Percentiles rank a stretch among this genome's conserved stretches.
phyloP scores from a whole-genome alignment of 2,113 vertebrate species.

The Oenanthe melanoleuca region DNA sequence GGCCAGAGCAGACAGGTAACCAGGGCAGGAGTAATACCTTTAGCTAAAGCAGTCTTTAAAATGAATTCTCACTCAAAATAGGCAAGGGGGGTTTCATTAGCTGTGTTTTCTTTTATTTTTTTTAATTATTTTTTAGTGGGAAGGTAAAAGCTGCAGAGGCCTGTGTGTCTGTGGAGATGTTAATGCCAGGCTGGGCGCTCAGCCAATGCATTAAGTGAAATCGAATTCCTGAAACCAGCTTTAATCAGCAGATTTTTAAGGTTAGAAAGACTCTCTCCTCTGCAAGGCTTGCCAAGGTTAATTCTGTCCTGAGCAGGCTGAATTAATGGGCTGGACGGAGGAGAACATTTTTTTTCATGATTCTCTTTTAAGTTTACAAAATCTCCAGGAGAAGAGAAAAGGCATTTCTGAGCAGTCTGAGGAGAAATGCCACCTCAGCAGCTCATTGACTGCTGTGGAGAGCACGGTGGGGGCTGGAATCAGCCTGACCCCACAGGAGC shows the following conservation, averaged over 20 bases:
- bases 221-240: conserved; percentile 99
- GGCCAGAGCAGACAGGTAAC: neutral
- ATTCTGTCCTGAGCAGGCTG: conserved; percentile 87
- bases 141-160: conserved; percentile 61
- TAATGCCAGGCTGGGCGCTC: conserved; percentile 89
- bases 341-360: conserved; percentile 47
- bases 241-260: conserved; percentile 99
- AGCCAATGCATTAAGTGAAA: conserved; percentile 98
- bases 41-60: neutral
- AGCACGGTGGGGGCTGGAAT: rapidly evolving
- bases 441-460: neutral
- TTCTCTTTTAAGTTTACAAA: conserved; percentile 67
- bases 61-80: conserved; percentile 22
- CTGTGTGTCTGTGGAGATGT: conserved; percentile 84
- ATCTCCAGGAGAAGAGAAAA: conserved; percentile 31
- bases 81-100: conserved; percentile 24
- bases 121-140: conserved; percentile 30
- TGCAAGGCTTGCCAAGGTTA: conserved; percentile 95
- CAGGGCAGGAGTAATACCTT: neutral
- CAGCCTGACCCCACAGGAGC: rapidly evolving
- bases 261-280: conserved; percentile 98
- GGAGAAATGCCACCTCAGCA: neutral
- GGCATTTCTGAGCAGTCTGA: neutral
- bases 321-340: conserved; percentile 88
- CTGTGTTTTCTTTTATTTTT: neutral